These are phyloP conservation scores for Capitella teleta DNA, from an alignment of 1,140 invertebrate genomes.

Conservation along the genomic window DNA sequence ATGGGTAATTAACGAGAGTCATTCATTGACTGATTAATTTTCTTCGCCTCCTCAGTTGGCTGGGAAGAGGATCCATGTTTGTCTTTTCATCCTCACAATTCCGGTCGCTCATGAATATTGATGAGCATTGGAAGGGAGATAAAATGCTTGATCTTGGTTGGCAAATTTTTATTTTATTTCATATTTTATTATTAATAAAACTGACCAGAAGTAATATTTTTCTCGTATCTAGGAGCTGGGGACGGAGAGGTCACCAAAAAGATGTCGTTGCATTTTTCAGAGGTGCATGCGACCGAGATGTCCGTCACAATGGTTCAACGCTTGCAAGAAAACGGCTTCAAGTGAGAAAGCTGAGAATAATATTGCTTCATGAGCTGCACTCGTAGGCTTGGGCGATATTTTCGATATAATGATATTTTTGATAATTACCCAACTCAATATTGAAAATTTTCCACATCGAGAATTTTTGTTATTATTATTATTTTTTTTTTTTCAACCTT, in stretches of 20 bases:
- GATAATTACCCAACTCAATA: neutral
- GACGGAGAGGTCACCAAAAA: constrained; percentile 75
- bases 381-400: neutral
- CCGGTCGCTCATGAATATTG: constrained; percentile 47
- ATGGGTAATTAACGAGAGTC: neutral
- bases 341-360: constrained; percentile 45
- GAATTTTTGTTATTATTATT: constrained; percentile 1
- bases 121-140: constrained; percentile 29
- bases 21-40: constrained; percentile 3
- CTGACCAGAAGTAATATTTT: too few relatives aligned
- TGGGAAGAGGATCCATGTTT: constrained; percentile 84
- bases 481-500: neutral
- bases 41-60: constrained; percentile 51
- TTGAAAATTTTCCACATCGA: neutral
- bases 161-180: constrained; percentile 1
- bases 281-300: constrained; percentile 74
- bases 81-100: constrained; percentile 72
- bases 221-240: constrained; percentile 65
- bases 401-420: neutral
- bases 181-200: too few relatives aligned
- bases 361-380: neutral
- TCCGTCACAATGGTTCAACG: constrained; percentile 67
- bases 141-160: constrained; percentile 66
- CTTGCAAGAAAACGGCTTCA: constrained; percentile 59
- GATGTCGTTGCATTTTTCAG: constrained; percentile 52